Conservation (phyloP, 2,888 invertebrate genomes). For the Myopa tessellatipennis region DNA sequence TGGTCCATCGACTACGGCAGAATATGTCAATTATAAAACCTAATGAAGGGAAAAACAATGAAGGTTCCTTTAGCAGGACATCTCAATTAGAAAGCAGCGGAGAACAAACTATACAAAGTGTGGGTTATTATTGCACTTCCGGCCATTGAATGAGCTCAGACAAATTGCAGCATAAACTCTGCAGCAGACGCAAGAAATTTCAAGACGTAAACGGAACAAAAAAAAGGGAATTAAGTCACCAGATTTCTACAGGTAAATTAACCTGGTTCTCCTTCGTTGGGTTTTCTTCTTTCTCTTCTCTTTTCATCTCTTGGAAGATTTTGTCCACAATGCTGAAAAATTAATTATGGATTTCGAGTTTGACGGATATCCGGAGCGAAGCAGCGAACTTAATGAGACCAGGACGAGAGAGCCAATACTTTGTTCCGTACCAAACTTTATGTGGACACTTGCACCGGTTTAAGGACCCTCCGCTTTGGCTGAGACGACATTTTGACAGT, state of each 20-base stretch:
- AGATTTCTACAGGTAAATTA: constrained; percentile 11
- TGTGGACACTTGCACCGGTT: not conserved
- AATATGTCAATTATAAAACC: not conserved
- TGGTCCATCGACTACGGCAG: constrained; percentile 10
- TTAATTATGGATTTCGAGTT: constrained; percentile 31
- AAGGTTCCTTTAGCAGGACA: not conserved
- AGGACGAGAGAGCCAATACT: constrained; percentile 1
- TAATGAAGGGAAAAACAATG: not conserved
- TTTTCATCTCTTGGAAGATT: not conserved
- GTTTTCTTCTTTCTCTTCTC: not conserved
- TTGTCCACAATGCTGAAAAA: constrained; percentile 16
- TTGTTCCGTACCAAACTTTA: not conserved
- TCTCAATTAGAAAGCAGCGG: constrained; percentile 8
- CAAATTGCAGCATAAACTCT: too few species aligned
- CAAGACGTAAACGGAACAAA: too few species aligned
- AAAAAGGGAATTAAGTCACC: not conserved
- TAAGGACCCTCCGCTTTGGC: not conserved
- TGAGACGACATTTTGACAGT: not conserved
- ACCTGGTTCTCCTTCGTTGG: not conserved
- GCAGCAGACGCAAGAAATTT: too few species aligned
- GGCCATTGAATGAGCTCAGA: not conserved
- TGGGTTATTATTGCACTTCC: constrained; percentile 17
- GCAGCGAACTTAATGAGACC: not conserved
- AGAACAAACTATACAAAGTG: not conserved
- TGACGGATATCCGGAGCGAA: constrained; percentile 33